These are phyloP conservation scores for Proterorhinus semilunaris DNA, from an alignment of 2,113 vertebrate species.

Conservation along the genomic window DNA sequence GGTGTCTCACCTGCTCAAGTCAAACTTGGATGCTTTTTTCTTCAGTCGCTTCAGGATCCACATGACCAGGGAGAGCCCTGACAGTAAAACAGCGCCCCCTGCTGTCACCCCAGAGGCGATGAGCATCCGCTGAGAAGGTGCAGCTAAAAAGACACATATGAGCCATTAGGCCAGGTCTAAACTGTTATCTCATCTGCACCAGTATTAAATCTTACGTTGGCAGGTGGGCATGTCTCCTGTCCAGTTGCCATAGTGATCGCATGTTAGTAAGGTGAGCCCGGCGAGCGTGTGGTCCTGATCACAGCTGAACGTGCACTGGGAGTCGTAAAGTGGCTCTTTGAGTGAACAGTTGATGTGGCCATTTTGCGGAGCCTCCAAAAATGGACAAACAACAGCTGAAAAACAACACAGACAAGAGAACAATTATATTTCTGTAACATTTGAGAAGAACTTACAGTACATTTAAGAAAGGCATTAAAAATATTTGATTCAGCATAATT, in stretches of 20 bases:
- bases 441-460: no score
- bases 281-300: slow-evolving; percentile 40
- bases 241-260: slow-evolving; percentile 66
- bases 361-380: slow-evolving; percentile 48
- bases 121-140: neutral
- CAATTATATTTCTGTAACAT: no score
- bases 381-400: slow-evolving; percentile 58
- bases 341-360: slow-evolving; percentile 62
- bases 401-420: neutral
- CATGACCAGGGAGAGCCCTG: slow-evolving; percentile 33
- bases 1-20: slow-evolving; percentile 66
- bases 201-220: slow-evolving; percentile 51
- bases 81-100: slow-evolving; percentile 35
- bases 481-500: neutral
- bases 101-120: slow-evolving; percentile 24
- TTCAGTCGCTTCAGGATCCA: slow-evolving; percentile 64
- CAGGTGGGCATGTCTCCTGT: slow-evolving; percentile 60
- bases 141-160: slow-evolving; percentile 43
- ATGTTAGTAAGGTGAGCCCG: slow-evolving; percentile 53
- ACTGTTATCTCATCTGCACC: neutral
- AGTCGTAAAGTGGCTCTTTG: slow-evolving; percentile 29
- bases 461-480: neutral
- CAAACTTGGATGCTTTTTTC: slow-evolving; percentile 63
- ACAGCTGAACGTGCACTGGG: slow-evolving; percentile 70
- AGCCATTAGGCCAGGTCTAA: neutral